phyloP scores from a whole-genome alignment of 2,888 invertebrate species.

The Hyposoter dolosus region DNA sequence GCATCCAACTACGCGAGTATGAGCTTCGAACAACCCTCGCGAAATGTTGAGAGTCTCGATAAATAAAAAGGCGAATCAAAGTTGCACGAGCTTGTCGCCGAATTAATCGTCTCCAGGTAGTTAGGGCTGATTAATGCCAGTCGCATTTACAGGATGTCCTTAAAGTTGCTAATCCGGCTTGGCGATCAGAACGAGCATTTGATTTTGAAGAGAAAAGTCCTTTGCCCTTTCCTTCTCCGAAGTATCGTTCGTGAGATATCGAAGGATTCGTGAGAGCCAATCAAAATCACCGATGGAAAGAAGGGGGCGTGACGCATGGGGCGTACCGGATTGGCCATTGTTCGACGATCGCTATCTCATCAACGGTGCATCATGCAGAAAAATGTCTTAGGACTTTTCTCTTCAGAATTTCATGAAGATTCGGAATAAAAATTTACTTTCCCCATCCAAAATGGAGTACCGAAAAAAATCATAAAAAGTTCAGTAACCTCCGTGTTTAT shows the following conservation, averaged over 20 bases:
- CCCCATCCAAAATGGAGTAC: background rate
- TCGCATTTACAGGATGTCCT: background rate
- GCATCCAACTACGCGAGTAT: background rate
- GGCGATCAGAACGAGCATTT: background rate
- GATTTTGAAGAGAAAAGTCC: background rate
- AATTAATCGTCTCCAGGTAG: constrained; percentile 47
- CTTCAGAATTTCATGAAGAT: background rate
- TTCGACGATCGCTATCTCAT: background rate
- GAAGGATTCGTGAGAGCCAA: background rate
- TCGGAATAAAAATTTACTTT: background rate
- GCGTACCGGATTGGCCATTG: background rate
- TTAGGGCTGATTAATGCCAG: background rate
- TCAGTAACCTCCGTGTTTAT: background rate
- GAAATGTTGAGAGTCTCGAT: constrained; percentile 44
- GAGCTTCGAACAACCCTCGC: constrained; percentile 13
- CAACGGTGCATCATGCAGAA: background rate
- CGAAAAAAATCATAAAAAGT: background rate
- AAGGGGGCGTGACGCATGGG: background rate
- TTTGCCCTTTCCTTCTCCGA: background rate
- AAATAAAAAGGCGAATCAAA: constrained; percentile 60
- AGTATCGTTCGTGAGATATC: background rate
- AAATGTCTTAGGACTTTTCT: background rate
- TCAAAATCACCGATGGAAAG: background rate
- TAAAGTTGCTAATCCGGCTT: background rate
- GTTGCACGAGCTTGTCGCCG: constrained; percentile 37